Percentiles rank a stretch among this genome's conserved stretches.
Conservation (phyloP, 2,888 invertebrate genomes). For the Cheilosia soror region DNA sequence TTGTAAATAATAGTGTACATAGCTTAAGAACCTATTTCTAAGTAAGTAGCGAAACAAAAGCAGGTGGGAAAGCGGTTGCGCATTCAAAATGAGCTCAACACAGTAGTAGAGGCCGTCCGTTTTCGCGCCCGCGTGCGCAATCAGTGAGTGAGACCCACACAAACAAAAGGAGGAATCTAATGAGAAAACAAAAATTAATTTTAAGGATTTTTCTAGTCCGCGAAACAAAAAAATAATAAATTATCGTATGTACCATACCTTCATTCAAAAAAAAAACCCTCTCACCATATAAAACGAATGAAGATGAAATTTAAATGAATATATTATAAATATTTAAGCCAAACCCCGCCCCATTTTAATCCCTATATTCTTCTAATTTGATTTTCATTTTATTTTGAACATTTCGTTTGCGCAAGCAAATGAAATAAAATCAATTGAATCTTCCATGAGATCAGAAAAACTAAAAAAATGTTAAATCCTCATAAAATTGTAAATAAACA, state of each 20-base stretch:
- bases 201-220: conserved; percentile 75
- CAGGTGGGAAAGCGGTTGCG: conserved; percentile 51
- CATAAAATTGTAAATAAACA: conserved; percentile 65
- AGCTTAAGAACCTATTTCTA: conserved; percentile 60
- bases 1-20: conserved; percentile 74
- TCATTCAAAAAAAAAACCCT: conserved; percentile 16
- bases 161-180: conserved; percentile 8
- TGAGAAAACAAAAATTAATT: conserved; percentile 43
- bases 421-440: conserved; percentile 78
- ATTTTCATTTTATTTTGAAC: conserved; percentile 55
- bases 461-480: conserved; percentile 62
- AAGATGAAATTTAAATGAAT: conserved; percentile 10
- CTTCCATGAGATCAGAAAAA: conserved; percentile 77
- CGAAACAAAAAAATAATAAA: conserved; percentile 44
- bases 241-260: conserved; percentile 51
- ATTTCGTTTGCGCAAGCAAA: conserved; percentile 67
- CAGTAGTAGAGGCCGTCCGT: conserved; percentile 29
- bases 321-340: conserved; percentile 21
- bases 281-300: conserved; percentile 10
- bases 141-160: conserved; percentile 66
- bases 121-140: conserved; percentile 20
- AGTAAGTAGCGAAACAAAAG: conserved; percentile 23
- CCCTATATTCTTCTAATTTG: conserved; percentile 35
- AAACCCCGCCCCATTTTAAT: conserved; percentile 40
- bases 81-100: conserved; percentile 9